A percentile compares a stretch with the other conserved stretches of the same genome.
Evolutionary conservation across 2,113 vertebrate species (phyloP).

Genomic region (Clarias magur): DNA sequence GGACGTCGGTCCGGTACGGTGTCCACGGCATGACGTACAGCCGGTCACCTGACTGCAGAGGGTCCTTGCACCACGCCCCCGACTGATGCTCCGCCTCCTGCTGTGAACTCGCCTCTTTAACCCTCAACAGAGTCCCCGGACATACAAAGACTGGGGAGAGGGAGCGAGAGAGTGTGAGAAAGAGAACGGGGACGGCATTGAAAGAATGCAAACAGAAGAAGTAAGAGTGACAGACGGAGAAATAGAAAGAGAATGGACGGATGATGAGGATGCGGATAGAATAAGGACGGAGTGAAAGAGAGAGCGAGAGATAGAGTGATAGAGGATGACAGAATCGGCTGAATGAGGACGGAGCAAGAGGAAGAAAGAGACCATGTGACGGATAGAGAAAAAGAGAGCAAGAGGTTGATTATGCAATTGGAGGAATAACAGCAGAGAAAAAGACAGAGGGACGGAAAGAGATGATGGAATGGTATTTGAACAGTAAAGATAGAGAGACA

Average conservation of each 20-base stretch:
- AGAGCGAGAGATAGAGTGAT: background rate
- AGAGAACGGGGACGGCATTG: slow-evolving; percentile 48
- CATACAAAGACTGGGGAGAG: slow-evolving; percentile 88
- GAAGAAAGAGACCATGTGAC: background rate
- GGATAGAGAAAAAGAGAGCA: background rate
- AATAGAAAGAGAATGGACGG: background rate
- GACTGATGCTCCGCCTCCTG: slow-evolving; percentile 90
- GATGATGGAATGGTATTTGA: background rate
- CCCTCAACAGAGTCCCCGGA: slow-evolving; percentile 85
- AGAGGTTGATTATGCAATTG: slow-evolving; percentile 78
- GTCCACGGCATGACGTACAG: slow-evolving; percentile 96
- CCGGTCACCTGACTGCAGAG: slow-evolving; percentile 89
- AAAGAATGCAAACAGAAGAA: background rate
- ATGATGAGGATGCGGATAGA: slow-evolving; percentile 15
- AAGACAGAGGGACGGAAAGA: slow-evolving; percentile 29
- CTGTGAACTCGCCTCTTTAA: slow-evolving; percentile 83
- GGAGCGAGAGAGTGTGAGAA: slow-evolving; percentile 43
- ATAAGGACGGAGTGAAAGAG: background rate
- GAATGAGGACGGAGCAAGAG: background rate
- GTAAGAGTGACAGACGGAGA: background rate
- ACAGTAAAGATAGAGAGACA: background rate
- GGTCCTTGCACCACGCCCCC: slow-evolving; percentile 94
- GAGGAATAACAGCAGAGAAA: slow-evolving; percentile 40
- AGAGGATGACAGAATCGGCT: background rate
- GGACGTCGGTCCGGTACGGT: slow-evolving; percentile 90